These are phyloP conservation scores for Helicoverpa armigera DNA, from an alignment of 1,140 invertebrate genomes.

Conservation along the genomic window DNA sequence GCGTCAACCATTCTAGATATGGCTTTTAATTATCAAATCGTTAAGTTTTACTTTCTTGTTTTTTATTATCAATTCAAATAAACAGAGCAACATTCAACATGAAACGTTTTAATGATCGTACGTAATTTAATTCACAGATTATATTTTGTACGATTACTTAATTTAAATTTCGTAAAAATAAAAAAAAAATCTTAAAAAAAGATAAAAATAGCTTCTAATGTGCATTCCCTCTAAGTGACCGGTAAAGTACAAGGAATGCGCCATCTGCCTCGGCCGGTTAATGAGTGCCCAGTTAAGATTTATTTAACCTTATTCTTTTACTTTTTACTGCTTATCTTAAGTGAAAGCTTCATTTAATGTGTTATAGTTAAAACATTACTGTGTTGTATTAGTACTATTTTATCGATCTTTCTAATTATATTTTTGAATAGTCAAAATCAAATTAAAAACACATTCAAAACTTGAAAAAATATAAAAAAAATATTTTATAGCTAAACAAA, in stretches of 20 bases:
- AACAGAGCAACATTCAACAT: no score
- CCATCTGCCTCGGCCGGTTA: slow-evolving; percentile 28
- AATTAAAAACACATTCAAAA: no score
- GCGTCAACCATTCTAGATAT: not conserved
- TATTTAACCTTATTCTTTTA: slow-evolving; percentile 42
- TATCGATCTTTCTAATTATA: no score
- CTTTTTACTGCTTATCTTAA: slow-evolving; percentile 45
- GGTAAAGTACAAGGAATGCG: slow-evolving; percentile 41
- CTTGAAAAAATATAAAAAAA: no score
- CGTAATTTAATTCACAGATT: no score
- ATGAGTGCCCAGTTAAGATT: slow-evolving; percentile 44
- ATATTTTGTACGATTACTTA: no score
- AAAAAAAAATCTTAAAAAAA: not conserved
- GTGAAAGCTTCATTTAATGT: slow-evolving; percentile 38
- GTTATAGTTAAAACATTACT: slow-evolving; percentile 8
- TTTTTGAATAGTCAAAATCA: no score
- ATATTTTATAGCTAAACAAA: no score
- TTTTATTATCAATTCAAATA: no score
- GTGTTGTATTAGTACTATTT: not conserved
- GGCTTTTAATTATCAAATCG: not conserved
- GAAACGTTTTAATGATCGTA: no score
- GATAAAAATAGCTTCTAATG: not conserved
- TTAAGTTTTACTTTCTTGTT: not conserved
- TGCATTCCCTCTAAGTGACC: slow-evolving; percentile 22
- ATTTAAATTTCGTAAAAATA: not conserved